These are phyloP conservation scores for Drosophila insularis DNA, from an alignment of 1,140 invertebrate genomes.

Conservation along the genomic window DNA sequence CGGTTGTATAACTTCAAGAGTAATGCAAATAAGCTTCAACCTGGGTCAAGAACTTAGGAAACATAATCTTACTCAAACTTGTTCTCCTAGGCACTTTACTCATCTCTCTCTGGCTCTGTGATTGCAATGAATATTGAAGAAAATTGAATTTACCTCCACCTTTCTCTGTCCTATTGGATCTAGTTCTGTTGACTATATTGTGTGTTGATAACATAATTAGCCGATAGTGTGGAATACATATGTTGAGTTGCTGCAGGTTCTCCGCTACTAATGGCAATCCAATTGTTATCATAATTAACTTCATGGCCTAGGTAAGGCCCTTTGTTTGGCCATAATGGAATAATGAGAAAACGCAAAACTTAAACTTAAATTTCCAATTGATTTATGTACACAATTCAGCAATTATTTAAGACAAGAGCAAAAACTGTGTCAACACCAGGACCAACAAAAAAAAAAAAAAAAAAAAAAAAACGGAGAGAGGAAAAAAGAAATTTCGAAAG, in stretches of 20 bases:
- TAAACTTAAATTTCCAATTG: constrained; percentile 38
- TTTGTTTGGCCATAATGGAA: constrained; percentile 16
- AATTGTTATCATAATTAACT: constrained; percentile 49
- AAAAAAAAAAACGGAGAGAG: constrained; percentile 33
- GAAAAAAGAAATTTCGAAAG: neutral
- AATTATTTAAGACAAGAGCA: constrained; percentile 55
- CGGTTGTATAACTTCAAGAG: neutral
- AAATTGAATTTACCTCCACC: constrained; percentile 65
- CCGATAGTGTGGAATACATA: constrained; percentile 4
- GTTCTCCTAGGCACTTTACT: neutral
- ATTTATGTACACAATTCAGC: constrained; percentile 62
- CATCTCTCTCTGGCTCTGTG: constrained; percentile 18
- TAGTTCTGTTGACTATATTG: neutral
- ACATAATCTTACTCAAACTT: neutral
- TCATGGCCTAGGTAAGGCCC: neutral
- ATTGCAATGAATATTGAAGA: constrained; percentile 68
- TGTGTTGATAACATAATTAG: constrained; percentile 61
- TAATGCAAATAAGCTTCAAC: neutral
- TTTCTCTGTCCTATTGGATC: neutral
- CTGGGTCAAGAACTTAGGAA: neutral
- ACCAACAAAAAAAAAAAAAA: constrained; percentile 10
- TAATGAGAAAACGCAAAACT: constrained; percentile 32
- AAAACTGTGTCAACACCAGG: constrained; percentile 61
- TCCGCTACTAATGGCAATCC: constrained; percentile 56
- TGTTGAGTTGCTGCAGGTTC: neutral